phyloP scores from a whole-genome alignment of 2,888 invertebrate genomes.

The Argyresthia goedartella region DNA sequence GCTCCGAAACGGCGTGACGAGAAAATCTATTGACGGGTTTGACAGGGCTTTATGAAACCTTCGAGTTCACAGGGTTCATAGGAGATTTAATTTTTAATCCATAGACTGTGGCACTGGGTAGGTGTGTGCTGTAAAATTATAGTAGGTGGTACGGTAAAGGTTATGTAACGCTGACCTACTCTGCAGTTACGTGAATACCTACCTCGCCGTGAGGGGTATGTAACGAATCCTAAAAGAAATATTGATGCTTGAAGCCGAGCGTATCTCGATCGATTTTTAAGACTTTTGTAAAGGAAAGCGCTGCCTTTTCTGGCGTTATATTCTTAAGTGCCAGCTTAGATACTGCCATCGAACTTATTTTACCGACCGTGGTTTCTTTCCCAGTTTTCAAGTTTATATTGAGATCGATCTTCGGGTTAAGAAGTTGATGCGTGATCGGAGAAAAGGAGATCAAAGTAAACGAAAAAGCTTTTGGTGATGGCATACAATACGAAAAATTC shows the following conservation, averaged over 20 bases:
- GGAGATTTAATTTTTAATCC: background rate
- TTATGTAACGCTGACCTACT: constrained; percentile 12
- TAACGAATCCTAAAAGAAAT: constrained; percentile 1
- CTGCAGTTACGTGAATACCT: background rate
- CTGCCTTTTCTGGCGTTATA: background rate
- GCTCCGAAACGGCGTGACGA: too few species aligned
- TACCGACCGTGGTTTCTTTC: too few species aligned
- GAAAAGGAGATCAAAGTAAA: too few species aligned
- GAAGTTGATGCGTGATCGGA: too few species aligned
- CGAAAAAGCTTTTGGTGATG: too few species aligned
- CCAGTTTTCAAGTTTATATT: too few species aligned
- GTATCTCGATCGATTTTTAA: background rate
- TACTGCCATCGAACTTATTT: too few species aligned
- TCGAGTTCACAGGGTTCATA: background rate
- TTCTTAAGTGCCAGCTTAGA: too few species aligned
- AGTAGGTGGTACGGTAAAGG: constrained; percentile 2
- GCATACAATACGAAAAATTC: too few species aligned
- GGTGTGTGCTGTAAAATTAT: background rate
- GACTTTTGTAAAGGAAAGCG: background rate
- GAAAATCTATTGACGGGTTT: background rate
- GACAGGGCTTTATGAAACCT: background rate
- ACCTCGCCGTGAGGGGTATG: background rate
- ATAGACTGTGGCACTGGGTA: background rate
- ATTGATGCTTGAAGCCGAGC: background rate
- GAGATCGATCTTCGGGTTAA: too few species aligned